Conservation (phyloP, 2,888 invertebrate genomes). For the Cephus pygmeus region DNA sequence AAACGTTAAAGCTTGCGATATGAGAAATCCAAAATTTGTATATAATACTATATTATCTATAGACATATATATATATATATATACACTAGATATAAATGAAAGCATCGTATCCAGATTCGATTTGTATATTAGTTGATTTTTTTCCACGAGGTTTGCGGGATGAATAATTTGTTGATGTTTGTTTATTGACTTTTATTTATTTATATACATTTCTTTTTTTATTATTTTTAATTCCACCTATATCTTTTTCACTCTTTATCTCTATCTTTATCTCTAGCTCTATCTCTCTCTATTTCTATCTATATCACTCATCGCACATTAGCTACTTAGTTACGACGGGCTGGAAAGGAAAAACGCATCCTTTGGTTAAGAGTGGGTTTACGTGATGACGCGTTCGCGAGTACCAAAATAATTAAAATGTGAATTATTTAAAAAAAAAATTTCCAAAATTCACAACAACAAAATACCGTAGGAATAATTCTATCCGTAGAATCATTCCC, state of each 20-base stretch:
- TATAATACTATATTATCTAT: not conserved
- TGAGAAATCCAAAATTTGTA: not conserved
- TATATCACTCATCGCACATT: slow-evolving; percentile 4
- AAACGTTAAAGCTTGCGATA: not conserved
- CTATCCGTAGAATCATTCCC: not conserved
- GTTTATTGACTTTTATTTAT: slow-evolving; percentile 8
- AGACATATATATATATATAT: not conserved
- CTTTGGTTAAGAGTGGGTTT: slow-evolving; percentile 1
- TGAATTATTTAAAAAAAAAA: not conserved
- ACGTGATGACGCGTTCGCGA: not conserved
- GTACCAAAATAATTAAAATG: not conserved
- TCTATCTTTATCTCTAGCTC: slow-evolving; percentile 27
- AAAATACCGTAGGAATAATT: not conserved
- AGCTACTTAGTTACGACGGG: slow-evolving; percentile 3
- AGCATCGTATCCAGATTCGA: not conserved
- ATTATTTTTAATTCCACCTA: slow-evolving; percentile 26
- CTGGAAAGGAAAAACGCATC: slow-evolving; percentile 1
- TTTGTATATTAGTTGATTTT: not conserved
- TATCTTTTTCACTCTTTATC: slow-evolving; percentile 29
- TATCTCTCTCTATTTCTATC: slow-evolving; percentile 23
- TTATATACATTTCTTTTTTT: slow-evolving; percentile 15
- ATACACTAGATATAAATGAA: slow-evolving; percentile 9
- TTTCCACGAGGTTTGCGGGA: not conserved
- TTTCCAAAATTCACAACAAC: not conserved
- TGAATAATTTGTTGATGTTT: not conserved